These are phyloP conservation scores for Brachirus orientalis DNA, from an alignment of 2,113 vertebrate genomes.

Conservation along the genomic window DNA sequence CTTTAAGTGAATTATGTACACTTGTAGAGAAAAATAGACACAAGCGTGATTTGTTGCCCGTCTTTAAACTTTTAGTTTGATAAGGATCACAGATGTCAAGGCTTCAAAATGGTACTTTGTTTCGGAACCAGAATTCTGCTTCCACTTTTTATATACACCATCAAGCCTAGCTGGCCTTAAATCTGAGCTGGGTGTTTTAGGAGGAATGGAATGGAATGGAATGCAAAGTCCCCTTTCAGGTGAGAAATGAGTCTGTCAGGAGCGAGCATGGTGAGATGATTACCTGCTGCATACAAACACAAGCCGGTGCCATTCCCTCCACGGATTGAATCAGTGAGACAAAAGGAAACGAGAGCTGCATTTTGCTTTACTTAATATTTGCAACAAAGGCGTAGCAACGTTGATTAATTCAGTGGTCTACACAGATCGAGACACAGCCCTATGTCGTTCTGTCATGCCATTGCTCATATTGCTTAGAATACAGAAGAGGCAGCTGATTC, in stretches of 20 bases:
- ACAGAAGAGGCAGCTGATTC: constrained; percentile 59
- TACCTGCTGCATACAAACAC: constrained; percentile 13
- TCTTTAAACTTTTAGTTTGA: no score
- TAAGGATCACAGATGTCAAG: no score
- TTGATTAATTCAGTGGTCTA: constrained; percentile 46
- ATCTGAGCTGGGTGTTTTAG: not conserved
- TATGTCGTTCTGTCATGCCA: constrained; percentile 42
- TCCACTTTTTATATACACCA: no score
- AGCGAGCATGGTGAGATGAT: constrained; percentile 1
- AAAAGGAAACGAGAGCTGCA: constrained; percentile 11
- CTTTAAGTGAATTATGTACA: no score
- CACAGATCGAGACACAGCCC: constrained; percentile 42
- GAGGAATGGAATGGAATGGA: not conserved
- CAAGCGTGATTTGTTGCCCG: no score
- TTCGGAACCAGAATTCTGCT: no score
- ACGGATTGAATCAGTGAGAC: constrained; percentile 32
- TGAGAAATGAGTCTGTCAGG: constrained; percentile 16
- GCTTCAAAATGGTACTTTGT: no score
- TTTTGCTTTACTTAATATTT: constrained; percentile 58
- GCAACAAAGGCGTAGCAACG: constrained; percentile 50
- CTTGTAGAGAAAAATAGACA: no score
- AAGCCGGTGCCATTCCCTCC: constrained; percentile 2
- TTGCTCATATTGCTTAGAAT: constrained; percentile 68
- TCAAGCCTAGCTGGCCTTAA: not conserved
- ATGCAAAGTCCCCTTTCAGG: constrained; percentile 8